Percentiles rank a stretch among this genome's conserved stretches.
phyloP scores from a whole-genome alignment of 1,140 invertebrate genomes.

The Oreohelix idahoensis region DNA sequence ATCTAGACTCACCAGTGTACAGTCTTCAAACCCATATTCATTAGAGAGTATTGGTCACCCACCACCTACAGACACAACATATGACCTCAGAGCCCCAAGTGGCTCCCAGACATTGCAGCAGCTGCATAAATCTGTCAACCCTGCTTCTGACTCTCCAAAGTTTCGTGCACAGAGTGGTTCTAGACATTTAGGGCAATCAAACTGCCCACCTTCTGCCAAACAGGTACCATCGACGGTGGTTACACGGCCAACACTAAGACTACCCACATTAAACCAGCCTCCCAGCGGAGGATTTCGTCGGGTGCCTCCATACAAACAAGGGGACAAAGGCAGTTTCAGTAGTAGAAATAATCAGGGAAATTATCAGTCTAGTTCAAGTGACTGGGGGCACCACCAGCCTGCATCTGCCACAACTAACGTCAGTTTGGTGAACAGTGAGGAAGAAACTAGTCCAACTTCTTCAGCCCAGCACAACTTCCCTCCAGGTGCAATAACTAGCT shows the following conservation, averaged over 20 bases:
- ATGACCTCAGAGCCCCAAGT: neutral
- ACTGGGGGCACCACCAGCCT: neutral
- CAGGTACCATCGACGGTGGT: neutral
- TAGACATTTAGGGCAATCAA: neutral
- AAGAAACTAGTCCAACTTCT: slow-evolving; percentile 20
- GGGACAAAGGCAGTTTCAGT: slow-evolving; percentile 9
- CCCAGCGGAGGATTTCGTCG: slow-evolving; percentile 9
- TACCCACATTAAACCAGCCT: slow-evolving; percentile 27
- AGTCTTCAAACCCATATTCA: neutral
- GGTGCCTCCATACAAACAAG: slow-evolving; percentile 3
- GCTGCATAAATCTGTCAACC: neutral
- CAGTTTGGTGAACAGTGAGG: neutral
- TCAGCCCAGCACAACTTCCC: slow-evolving; percentile 13
- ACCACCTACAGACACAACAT: slow-evolving; percentile 1
- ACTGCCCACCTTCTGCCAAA: neutral
- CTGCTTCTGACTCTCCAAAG: slow-evolving; percentile 5
- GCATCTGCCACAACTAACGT: neutral
- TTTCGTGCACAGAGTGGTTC: neutral
- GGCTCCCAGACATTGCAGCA: slow-evolving; percentile 13
- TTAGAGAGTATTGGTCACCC: slow-evolving; percentile 5
- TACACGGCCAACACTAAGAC: slow-evolving; percentile 19
- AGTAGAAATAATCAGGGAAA: neutral
- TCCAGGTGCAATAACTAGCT: slow-evolving; percentile 30
- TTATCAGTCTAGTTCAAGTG: neutral
- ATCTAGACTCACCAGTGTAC: slow-evolving; percentile 17